These are phyloP conservation scores for Cervus canadensis DNA, from an alignment of 2,113 vertebrate genomes.

Conservation along the genomic window DNA sequence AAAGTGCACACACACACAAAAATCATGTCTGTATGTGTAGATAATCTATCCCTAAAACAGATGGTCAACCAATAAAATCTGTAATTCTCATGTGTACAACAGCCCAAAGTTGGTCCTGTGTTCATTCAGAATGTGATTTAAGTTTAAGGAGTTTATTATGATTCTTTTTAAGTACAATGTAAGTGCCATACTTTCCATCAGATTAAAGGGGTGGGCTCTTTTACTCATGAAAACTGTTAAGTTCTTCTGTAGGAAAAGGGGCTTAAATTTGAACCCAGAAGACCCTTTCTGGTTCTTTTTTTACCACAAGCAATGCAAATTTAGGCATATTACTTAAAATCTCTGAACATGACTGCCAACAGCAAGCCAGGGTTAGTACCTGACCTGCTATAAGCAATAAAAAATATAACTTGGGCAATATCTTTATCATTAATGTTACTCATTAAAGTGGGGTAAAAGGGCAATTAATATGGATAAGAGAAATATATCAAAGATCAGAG, in stretches of 20 bases:
- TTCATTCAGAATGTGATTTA: neutral
- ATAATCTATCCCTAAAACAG: neutral
- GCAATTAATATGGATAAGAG: neutral
- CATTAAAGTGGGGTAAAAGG: neutral
- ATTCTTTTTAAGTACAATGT: neutral
- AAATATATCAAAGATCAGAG: neutral
- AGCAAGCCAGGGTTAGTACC: neutral
- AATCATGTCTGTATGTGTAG: neutral
- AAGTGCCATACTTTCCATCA: neutral
- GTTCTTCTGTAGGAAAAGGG: neutral
- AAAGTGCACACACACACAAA: neutral
- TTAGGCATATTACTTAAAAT: neutral
- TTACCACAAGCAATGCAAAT: neutral
- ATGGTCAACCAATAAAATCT: neutral
- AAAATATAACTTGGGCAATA: neutral
- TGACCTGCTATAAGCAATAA: neutral
- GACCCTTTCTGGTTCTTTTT: neutral
- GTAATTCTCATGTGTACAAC: neutral
- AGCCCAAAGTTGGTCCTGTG: neutral
- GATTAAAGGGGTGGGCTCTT: neutral
- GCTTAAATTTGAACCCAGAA: neutral
- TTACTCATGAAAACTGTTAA: neutral
- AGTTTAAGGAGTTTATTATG: neutral
- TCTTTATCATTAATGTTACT: neutral
- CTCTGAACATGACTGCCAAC: neutral